Percentiles rank a stretch among this genome's conserved stretches.
Conservation (phyloP, 2,113 vertebrate genomes). For the Ailurus styani region DNA sequence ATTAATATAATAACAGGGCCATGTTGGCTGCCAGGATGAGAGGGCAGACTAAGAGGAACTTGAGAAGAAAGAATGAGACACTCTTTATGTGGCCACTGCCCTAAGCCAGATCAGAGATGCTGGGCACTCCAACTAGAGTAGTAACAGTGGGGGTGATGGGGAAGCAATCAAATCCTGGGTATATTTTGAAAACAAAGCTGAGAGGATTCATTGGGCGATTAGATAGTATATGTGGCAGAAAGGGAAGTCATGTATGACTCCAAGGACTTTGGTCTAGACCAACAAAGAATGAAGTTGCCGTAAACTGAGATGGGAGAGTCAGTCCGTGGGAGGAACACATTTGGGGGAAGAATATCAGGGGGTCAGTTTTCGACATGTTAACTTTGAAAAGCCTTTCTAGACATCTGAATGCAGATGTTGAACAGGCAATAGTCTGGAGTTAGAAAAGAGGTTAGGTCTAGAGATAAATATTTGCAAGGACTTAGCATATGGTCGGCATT, state of each 20-base stretch:
- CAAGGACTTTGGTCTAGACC: neutral
- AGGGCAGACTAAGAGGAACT: neutral
- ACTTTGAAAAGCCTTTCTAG: neutral
- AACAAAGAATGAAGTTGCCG: neutral
- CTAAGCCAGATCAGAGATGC: neutral
- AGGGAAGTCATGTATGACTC: neutral
- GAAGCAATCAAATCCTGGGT: neutral
- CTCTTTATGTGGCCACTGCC: neutral
- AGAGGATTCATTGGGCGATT: neutral
- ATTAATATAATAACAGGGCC: neutral
- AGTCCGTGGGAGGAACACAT: neutral
- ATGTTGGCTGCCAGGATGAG: neutral
- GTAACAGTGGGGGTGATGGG: neutral
- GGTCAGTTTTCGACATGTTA: neutral
- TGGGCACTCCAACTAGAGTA: neutral
- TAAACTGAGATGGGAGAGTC: neutral
- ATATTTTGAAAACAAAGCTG: conserved; percentile 30
- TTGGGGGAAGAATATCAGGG: neutral
- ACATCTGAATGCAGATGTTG: neutral
- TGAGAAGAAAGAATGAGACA: conserved; percentile 8
- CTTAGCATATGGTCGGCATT: neutral
- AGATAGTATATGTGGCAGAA: neutral
- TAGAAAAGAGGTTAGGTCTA: neutral
- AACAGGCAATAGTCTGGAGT: neutral
- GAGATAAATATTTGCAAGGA: neutral